Percentiles rank a stretch among this genome's conserved stretches.
These are phyloP conservation scores for Lobophora halterata DNA, from an alignment of 2,888 invertebrate species.

Conservation along the genomic window DNA sequence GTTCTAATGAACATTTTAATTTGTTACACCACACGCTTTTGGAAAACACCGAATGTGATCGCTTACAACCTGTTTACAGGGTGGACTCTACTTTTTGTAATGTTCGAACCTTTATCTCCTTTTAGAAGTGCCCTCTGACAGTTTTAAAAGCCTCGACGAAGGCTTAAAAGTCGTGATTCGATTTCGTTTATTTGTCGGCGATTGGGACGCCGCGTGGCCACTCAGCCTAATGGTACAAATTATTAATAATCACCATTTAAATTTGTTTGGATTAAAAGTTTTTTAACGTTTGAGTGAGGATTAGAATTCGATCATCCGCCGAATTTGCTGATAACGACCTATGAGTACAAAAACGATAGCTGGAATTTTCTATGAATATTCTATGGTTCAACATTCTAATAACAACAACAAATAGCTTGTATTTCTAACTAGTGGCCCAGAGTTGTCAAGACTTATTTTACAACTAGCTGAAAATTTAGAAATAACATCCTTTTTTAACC, in stretches of 20 bases:
- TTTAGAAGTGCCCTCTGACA: slow-evolving; percentile 65
- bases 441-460: too few species aligned
- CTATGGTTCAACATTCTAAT: too few species aligned
- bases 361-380: too few species aligned
- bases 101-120: slow-evolving; percentile 61
- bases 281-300: slow-evolving; percentile 18
- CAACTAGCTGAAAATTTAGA: too few species aligned
- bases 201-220: slow-evolving; percentile 41
- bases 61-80: slow-evolving; percentile 73
- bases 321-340: too few species aligned
- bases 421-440: too few species aligned
- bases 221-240: slow-evolving; percentile 55
- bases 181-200: slow-evolving; percentile 40
- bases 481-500: too few species aligned
- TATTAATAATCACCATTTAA: slow-evolving; percentile 51
- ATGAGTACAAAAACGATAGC: too few species aligned
- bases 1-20: slow-evolving; percentile 37
- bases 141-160: slow-evolving; percentile 59
- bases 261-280: slow-evolving; percentile 29
- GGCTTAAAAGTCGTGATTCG: slow-evolving; percentile 34
- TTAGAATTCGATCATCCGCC: too few species aligned
- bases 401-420: too few species aligned
- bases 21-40: slow-evolving; percentile 43
- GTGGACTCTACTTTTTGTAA: slow-evolving; percentile 59
- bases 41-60: slow-evolving; percentile 49